Base-by-base conservation (phyloP, 2,888 invertebrate genomes). In the Parthenolecanium corni region DNA sequence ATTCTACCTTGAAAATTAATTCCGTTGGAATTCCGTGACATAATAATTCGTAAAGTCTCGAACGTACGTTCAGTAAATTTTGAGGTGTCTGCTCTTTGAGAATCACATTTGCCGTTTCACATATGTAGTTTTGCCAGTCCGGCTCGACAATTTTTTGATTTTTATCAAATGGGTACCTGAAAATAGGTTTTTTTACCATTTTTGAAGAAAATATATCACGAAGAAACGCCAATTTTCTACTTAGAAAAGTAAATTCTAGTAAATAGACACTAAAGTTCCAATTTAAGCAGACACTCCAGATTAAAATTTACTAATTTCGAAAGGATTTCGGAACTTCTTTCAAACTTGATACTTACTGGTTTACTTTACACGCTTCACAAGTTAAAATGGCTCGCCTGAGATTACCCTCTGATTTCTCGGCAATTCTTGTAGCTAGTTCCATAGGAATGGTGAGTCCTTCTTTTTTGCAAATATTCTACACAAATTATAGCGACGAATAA, bases 21-120 rank as follows among this genome's bases (percentile, higher is more conserved):
- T 92, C 91, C 1, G 87, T 79, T 0, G 98, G 96, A 66, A 98
- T 91, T 40, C 93, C 91, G 74, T 97, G 96, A 16, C 86, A 85
- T 20, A 97, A 78, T 40, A 99, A 76, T 72, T 98, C 96, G 75
- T 97, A 98, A 5, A 98, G 74, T 69, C 92, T 82, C 65, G 84
- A 86, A 53, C 98, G 80, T 0, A 95, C 85, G 73, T 89, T 87
- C 65, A 86, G 79, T 57, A 97, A 75, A 69, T 87, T 87, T 64
- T 83, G 83, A 0, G 94, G 88, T 64, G 83, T 86, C 72, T 96
- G 97, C 71, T 94, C 89, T 4, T 84, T 79, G 1, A 91, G 76
- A 70, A 96, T 89, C 77, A 87, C 82, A 64, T 80, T 80, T 1
- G 94, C 95, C 2, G 93, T 95, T 68, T 89, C 87, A 67, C 80